phyloP scores from a whole-genome alignment of 35 echinoderm and acorn worm genomes.

The Ophioderma brevispina region DNA sequence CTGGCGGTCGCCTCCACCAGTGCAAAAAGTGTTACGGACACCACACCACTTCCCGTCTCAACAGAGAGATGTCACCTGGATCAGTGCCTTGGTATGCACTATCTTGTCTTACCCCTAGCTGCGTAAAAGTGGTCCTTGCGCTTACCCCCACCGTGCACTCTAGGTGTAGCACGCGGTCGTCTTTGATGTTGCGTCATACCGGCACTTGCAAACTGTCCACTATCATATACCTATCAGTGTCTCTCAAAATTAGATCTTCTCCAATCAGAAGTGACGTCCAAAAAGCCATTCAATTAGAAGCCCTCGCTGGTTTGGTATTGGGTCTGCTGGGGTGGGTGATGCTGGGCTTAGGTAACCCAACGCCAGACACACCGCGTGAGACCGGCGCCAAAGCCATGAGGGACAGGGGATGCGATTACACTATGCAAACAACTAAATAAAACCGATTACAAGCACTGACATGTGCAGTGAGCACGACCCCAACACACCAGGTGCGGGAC shows the following conservation, averaged over 20 bases:
- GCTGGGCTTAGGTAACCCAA: constrained; percentile 56
- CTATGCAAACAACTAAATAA: constrained; percentile 97
- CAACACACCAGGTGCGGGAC: background rate
- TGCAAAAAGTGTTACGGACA: background rate
- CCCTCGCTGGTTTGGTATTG: constrained; percentile 42
- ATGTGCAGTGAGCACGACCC: background rate
- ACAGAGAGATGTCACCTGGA: background rate
- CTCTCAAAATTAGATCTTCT: constrained; percentile 77
- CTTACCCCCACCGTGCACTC: background rate
- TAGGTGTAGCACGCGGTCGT: background rate
- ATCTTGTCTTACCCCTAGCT: background rate
- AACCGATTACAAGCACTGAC: constrained; percentile 5
- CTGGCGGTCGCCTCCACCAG: background rate
- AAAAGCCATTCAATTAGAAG: constrained; percentile 75
- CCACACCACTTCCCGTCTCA: background rate
- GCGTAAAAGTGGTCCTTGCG: background rate
- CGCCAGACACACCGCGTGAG: constrained; percentile 79
- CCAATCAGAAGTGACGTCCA: constrained; percentile 82
- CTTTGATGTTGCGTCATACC: background rate
- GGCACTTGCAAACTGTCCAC: background rate
- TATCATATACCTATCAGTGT: constrained; percentile 67
- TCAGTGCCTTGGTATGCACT: background rate
- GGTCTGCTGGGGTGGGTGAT: constrained; percentile 9
- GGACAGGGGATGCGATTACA: constrained; percentile 47
- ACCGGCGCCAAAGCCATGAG: constrained; percentile 81